phyloP scores from a whole-genome alignment of 2,888 invertebrate genomes.

The Harpalus rufipes region DNA sequence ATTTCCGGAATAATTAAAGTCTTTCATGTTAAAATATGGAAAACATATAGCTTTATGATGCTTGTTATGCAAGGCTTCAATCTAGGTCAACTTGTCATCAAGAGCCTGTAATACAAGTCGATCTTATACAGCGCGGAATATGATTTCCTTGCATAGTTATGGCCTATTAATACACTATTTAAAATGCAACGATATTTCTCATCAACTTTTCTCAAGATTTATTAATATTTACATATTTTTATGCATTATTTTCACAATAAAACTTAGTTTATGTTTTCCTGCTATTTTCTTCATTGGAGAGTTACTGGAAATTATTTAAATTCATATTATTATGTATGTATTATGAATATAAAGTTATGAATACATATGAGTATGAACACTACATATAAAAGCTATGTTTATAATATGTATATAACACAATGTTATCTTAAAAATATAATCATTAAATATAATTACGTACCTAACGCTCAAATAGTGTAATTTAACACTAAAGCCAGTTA shows the following conservation, averaged over 20 bases:
- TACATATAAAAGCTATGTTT: too few species aligned
- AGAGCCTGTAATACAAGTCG: constrained; percentile 10
- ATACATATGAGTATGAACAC: too few species aligned
- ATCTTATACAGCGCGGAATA: constrained; percentile 24
- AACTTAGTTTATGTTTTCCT: neutral
- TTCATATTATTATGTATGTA: neutral
- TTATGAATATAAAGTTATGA: too few species aligned
- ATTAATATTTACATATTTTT: neutral
- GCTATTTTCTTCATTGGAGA: neutral
- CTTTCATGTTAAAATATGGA: constrained; percentile 44
- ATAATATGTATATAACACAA: too few species aligned
- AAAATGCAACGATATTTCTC: constrained; percentile 18
- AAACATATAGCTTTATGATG: constrained; percentile 27
- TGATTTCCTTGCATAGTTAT: constrained; percentile 34
- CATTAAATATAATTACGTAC: too few species aligned
- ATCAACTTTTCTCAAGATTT: neutral
- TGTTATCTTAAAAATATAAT: too few species aligned
- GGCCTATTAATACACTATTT: constrained; percentile 18
- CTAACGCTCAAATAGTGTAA: too few species aligned
- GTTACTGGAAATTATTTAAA: neutral
- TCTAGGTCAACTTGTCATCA: constrained; percentile 38
- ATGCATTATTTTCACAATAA: neutral
- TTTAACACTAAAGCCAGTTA: too few species aligned
- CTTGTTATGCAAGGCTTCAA: constrained; percentile 29
- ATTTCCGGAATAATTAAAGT: constrained; percentile 45